Base-by-base conservation (phyloP, 92 coral and sea anemone genomes). In the Nematostella vectensis region DNA sequence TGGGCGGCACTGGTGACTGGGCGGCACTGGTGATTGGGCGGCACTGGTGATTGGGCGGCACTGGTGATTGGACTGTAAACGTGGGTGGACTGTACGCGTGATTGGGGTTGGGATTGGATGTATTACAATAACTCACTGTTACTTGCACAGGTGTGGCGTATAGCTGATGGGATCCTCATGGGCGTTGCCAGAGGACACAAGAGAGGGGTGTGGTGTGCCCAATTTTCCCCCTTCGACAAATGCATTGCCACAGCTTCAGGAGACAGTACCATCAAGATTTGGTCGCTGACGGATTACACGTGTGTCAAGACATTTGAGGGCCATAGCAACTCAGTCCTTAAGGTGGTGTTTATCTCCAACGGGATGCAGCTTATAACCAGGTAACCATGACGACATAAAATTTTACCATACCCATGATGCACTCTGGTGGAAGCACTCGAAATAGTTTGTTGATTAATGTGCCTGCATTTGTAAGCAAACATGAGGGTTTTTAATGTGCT, bases 231-330 rank as follows among this genome's bases (percentile, higher is more conserved):
- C 8, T 81, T 89, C 44, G 97, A 89, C 52, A 94, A 81, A 82
- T 84, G 95, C 30, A n/a, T 89, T 48, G 97, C 95, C 4, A 72
- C 95, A 29, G 65, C 87, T 29, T 89, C 95, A 3, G 97, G 83
- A 27, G 97, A 89, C 43, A 60, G 91, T 19, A 89, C 88, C 28
- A 85, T 89, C 71, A 85, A 79, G 74, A 82, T 89, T 50, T 89
- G 97, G 97, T 77, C 97, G 71, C 74, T 89, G 61, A 74, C 97
- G 26, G 97, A 85, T 67, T 62, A 80, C 60, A 81, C 89, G 20
- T 89, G 97, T 57, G 87, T 89, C 25, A 89, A 89, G 83, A 89
- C 95, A 13, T 83, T 89, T 61, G 97, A 85, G 59, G 97, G 97
- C 3, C 97, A 89, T 19, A 76, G 66, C 20, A 89, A 80, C 40